Evolutionary conservation across 2,113 vertebrate species (phyloP), one percentile per base, ranked within the genome.

Genomic region (Eulemur rufifrons): DNA sequence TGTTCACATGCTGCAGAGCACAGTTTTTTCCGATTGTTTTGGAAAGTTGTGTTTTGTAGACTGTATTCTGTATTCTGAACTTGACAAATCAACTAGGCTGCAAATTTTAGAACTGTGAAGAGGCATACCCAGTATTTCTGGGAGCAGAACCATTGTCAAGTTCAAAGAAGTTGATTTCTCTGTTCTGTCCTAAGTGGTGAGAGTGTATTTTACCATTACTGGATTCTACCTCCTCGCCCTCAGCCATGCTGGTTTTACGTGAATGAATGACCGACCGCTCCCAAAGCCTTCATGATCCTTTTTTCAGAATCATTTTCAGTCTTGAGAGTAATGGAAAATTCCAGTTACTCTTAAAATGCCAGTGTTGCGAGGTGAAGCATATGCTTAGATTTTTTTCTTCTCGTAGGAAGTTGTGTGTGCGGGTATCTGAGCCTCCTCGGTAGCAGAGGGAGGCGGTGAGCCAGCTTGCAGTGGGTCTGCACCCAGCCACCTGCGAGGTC

Each of bases 191-290:
- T 23, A 15, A 29, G 3, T 2, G 59, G 15, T 52, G 12, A 25
- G 9, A 47, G 68, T 2, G 7, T 23, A 2, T 56, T 21, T 45
- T 34, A 3, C 37, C 39, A 0, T 34, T 3, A 29, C 54, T 34
- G 64, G 11, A 3, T 64, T 27, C 61, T 1, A 4, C 52, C 13
- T 47, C 10, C 1, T 17, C 20, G 25, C 42, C 6, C 21, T 71
- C 6, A 0, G 42, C 9, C 23, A 6, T 6, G 39, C 64, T 13
- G 2, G 73, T 61, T 42, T 56, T 32, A 42, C 17, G 18, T 61
- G 64, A 63, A 0, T 10, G 34, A 13, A 1, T 6, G 9, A 9
- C 6, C 3, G 7, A 9, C 6, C 3, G 50, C 39, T n/a, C 61
- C 56, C 5, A 42, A 61, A 66, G 39, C 27, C 47, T 37, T 56